phyloP scores from a whole-genome alignment of 2,888 invertebrate species.

The Willowsia nigromaculata region DNA sequence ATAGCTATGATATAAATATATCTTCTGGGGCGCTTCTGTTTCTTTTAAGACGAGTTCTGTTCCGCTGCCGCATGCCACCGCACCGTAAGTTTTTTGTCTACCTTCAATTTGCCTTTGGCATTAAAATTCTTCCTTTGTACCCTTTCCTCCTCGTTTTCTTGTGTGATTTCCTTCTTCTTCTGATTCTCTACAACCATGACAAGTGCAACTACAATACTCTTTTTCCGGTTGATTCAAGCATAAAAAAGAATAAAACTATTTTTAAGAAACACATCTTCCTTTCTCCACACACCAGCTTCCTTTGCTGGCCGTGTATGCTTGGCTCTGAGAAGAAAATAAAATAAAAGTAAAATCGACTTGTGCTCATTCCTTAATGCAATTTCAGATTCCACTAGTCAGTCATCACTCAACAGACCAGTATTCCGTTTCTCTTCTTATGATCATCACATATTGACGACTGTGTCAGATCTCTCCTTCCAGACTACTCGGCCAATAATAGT shows the following conservation, averaged over 20 bases:
- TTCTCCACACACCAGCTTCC: neutral
- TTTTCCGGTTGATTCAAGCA: neutral
- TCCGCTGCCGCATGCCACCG: neutral
- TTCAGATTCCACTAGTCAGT: neutral
- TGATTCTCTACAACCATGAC: neutral
- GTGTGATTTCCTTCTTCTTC: neutral
- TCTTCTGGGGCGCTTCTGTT: no score
- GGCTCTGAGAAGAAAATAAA: neutral
- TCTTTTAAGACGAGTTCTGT: no score
- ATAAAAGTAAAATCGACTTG: neutral
- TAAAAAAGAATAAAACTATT: neutral
- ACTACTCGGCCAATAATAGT: neutral
- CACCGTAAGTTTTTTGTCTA: neutral
- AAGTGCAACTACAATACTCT: neutral
- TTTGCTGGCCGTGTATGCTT: neutral
- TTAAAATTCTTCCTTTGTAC: neutral
- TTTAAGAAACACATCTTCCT: neutral
- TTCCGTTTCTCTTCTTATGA: neutral
- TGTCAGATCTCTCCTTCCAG: neutral
- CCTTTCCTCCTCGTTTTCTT: neutral
- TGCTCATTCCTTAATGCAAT: neutral
- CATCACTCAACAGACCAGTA: no score
- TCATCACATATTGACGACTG: neutral
- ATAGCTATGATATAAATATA: no score
- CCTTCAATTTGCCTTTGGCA: constrained; percentile 28